phyloP scores from a whole-genome alignment of 2,113 vertebrate species.

The Gallinago undulata region DNA sequence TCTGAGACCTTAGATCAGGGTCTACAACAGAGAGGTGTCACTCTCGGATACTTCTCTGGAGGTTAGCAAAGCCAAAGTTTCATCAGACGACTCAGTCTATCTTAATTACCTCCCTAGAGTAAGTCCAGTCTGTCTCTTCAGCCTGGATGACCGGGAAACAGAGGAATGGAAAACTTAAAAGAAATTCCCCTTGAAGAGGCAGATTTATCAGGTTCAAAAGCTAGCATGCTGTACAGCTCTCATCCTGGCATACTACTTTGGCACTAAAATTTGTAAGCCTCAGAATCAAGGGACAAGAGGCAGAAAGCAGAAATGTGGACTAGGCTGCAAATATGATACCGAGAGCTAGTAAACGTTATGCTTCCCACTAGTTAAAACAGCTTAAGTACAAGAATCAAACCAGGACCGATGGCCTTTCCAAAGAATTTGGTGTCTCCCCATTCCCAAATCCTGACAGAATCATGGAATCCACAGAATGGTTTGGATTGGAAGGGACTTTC shows the following conservation, averaged over 20 bases:
- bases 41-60: background rate
- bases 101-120: background rate
- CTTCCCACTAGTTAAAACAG: background rate
- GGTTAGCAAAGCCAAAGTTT: background rate
- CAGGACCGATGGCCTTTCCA: background rate
- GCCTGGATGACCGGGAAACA: background rate
- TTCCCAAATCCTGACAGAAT: background rate
- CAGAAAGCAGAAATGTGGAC: background rate
- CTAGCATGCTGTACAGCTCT: background rate
- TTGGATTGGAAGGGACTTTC: background rate
- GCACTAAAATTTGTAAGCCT: background rate
- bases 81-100: background rate
- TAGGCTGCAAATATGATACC: background rate
- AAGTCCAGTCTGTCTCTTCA: background rate
- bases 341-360: background rate
- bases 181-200: background rate
- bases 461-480: background rate
- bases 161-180: background rate
- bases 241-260: background rate
- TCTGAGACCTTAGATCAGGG: background rate
- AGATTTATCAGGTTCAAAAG: background rate
- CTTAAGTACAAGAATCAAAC: background rate
- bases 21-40: background rate
- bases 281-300: background rate
- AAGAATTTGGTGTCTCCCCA: background rate